Evolutionary conservation across 1,140 invertebrate genomes (phyloP).

Genomic region (Atta cephalotes): DNA sequence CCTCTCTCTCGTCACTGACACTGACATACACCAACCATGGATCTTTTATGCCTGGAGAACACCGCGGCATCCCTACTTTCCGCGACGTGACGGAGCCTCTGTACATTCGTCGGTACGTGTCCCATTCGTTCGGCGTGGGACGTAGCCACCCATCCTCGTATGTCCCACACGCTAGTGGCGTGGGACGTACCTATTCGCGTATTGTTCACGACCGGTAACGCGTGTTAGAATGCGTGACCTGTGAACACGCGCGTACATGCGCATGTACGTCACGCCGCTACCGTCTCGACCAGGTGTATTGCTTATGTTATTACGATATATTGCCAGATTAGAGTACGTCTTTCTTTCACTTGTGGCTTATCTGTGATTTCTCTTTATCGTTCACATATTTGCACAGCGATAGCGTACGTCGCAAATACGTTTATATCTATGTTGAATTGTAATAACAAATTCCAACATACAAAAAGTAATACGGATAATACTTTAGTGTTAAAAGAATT

Average conservation of each 20-base stretch:
- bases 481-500: background rate
- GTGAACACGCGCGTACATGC: constrained; percentile 2
- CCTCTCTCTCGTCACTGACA: constrained; percentile 66
- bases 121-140: constrained; percentile 68
- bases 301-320: background rate
- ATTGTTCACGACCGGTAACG: constrained; percentile 22
- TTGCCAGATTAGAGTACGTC: constrained; percentile 5
- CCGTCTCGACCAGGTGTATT: constrained; percentile 14
- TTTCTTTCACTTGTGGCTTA: background rate
- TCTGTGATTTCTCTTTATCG: constrained; percentile 5
- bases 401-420: background rate
- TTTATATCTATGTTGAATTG: constrained; percentile 31
- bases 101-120: constrained; percentile 58
- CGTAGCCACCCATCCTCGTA: constrained; percentile 61
- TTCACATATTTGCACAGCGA: constrained; percentile 17
- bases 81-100: constrained; percentile 39
- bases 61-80: constrained; percentile 79
- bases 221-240: background rate
- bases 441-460: background rate
- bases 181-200: constrained; percentile 32
- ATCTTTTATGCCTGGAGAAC: constrained; percentile 78
- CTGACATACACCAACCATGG: constrained; percentile 59
- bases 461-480: background rate
- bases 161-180: constrained; percentile 30
- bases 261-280: background rate